Evolutionary conservation across 2,888 invertebrate genomes (phyloP), one percentile per base, ranked within the genome.

Genomic region (Drosophila ochracea): DNA sequence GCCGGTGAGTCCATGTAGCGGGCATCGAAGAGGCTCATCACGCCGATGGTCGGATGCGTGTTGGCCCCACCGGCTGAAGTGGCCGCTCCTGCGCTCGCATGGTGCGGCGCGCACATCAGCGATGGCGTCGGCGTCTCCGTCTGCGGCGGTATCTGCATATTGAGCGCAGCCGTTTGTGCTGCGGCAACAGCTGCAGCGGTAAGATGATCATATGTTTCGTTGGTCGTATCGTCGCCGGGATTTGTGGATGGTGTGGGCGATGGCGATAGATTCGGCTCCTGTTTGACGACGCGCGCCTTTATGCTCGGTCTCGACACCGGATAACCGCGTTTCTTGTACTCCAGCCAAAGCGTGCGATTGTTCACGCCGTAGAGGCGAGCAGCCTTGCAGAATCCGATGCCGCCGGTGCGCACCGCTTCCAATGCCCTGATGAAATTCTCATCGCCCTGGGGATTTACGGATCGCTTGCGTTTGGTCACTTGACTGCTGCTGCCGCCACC

Each of bases 371-470:
- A 97, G 94, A 97, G 95, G 61, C 97, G 94, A 0, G 97, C 97
- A 11, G 97, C 97, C 90, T 97, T 97, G 93, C 97, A 97, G 93
- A 97, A 97, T 3, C 97, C 97, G 82, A 97, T 97, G 47, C 97
- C 97, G 30, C 97, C 97, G 89, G 95, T 96, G 73, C 97, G 95
- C 0, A 97, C 97, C 0, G 97, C 97, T 91, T 97, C 97, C 59
- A 97, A 93, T 0, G 97, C 97, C 41, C 96, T 94, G 79, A 96
- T 96, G 93, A 97, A 97, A 92, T 97, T 97, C 91, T 97, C 97
- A 88, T 97, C 97, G 2, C 96, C 95, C 92, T 97, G 97, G 0
- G 97, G 97, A 93, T 97, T 97, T 62, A 96, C 95, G 62, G 96
- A 95, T 72, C 97, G 95, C 87, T 96, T 96, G 49, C 97, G 94